phyloP scores from a whole-genome alignment of 2,888 invertebrate genomes.

The Mythimna ferrago region DNA sequence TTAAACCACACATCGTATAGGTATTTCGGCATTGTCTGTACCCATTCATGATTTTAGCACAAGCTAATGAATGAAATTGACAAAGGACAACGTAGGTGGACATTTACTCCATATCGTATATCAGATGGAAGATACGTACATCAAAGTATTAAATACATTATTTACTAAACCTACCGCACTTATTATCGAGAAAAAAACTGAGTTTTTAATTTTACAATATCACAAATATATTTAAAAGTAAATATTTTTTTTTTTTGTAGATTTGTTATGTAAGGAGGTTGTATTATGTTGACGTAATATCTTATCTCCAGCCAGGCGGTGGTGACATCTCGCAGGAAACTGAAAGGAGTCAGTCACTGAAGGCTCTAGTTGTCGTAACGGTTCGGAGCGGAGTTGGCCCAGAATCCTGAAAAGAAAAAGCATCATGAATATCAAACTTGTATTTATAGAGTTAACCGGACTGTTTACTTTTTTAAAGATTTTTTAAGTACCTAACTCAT shows the following conservation, averaged over 20 bases:
- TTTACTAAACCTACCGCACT: constrained; percentile 9
- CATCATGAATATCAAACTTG: neutral
- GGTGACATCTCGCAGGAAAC: constrained; percentile 69
- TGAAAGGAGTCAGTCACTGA: constrained; percentile 68
- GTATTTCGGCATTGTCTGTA: constrained; percentile 23
- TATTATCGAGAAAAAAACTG: neutral
- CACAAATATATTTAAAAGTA: neutral
- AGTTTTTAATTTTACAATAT: constrained; percentile 8
- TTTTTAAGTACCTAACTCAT: too few species aligned
- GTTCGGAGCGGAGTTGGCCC: constrained; percentile 79
- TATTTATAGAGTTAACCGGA: neutral
- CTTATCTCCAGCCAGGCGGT: constrained; percentile 71
- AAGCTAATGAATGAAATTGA: constrained; percentile 47
- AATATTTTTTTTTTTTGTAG: neutral
- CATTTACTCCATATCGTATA: constrained; percentile 33
- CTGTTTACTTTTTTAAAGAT: neutral
- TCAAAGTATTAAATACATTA: constrained; percentile 29
- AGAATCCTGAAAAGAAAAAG: constrained; percentile 78
- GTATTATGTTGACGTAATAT: constrained; percentile 67
- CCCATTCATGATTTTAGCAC: constrained; percentile 24
- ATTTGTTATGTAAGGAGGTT: constrained; percentile 3
- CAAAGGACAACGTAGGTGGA: constrained; percentile 43
- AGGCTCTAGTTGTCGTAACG: constrained; percentile 84
- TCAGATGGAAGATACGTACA: constrained; percentile 41
- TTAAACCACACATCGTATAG: constrained; percentile 4